Base-by-base conservation (phyloP, 2,797 vertebrate genomes). In the Tenualosa thibaudeaui region DNA sequence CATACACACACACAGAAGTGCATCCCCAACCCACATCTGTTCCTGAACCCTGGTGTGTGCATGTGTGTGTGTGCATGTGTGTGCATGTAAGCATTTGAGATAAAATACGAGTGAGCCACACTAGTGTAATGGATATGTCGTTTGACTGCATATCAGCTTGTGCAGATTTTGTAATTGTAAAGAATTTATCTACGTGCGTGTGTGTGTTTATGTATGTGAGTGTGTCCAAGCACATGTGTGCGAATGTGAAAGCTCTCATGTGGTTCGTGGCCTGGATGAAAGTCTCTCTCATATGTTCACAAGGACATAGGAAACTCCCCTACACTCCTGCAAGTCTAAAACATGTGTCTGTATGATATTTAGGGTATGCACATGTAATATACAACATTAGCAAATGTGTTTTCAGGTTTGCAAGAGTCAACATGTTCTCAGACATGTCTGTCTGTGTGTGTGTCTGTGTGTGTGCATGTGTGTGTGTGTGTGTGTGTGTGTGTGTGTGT, bases 371-470 rank as follows among this genome's bases (percentile, higher is more conserved):
- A 9, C 9, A 24, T 62, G 58, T 60, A 31, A 31, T 31, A 31
- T 31, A 31, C 31, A 31, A 31, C 31, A 31, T 31, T 31, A 31
- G 31, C 31, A 31, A 31, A 31, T 31, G 54, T 56, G 54, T 56
- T 56, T 56, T 56, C 54, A 56, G 3, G 12, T 22, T 56, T 56
- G 19, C 54, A 13, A 9, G 19, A 46, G 46, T 46, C 54, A 13
- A 56, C 12, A 13, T 56, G 19, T 15, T 22, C 19, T 13, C 54
- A 56, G n/a, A 26, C 17, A 3, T 65, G 60, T 65, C 3, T n/a
- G 60, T 24, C n/a, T 65, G 60, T 65, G 60, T 65, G 60, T 65
- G 60, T 24, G 60, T 65, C n/a, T 65, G 60, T 65, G 60, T 65
- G 60, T 24, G 60, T 26, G 60, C 8, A 6, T 65, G 60, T 10